Evolutionary conservation across 2,113 vertebrate genomes (phyloP), one percentile per base, ranked within the genome.

Genomic region (Dryoscopus gambensis): DNA sequence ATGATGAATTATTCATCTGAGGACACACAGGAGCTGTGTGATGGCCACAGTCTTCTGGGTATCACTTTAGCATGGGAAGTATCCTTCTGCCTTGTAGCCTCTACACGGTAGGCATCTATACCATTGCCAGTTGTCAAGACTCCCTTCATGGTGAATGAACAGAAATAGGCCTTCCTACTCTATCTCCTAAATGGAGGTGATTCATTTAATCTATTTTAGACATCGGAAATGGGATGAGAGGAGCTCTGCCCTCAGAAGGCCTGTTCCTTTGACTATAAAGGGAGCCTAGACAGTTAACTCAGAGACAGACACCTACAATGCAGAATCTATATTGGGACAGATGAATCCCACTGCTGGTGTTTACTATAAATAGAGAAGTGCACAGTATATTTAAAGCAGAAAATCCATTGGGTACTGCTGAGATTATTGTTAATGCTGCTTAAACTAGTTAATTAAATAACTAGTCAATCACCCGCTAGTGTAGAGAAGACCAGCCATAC

Each of bases 371-470:
- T 96, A 97, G 92, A 90, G 49, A 93, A 79, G 80, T 82, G 76
- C 76, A 95, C 80, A 76, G 96, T 94, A 92, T 94, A 96, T 96
- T 96, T 97, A 96, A 96, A 97, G 93, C 92, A 96, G 95, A 97
- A 96, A 97, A 94, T 95, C 96, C 93, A 95, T 95, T 82, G 83
- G 83, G 52, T 86, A 56, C 90, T 84, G 85, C 88, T 90, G 92
- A 96, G 96, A 94, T 95, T 97, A 96, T 95, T 96, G 95, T 91
- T 96, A 96, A 96, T 96, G 90, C 92, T 95, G 69, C 86, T 95
- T 96, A 96, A 96, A 96, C 95, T 96, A 84, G 80, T 93, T 94
- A 96, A 96, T 97, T 96, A 95, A 97, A 90, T 95, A 92, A 95
- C 95, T 93, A 52, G 89, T 95, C 96, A 94, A 94, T 94, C 88